These are phyloP conservation scores for Cranoglanis bouderius DNA, from an alignment of 2,113 vertebrate genomes.

Conservation along the genomic window DNA sequence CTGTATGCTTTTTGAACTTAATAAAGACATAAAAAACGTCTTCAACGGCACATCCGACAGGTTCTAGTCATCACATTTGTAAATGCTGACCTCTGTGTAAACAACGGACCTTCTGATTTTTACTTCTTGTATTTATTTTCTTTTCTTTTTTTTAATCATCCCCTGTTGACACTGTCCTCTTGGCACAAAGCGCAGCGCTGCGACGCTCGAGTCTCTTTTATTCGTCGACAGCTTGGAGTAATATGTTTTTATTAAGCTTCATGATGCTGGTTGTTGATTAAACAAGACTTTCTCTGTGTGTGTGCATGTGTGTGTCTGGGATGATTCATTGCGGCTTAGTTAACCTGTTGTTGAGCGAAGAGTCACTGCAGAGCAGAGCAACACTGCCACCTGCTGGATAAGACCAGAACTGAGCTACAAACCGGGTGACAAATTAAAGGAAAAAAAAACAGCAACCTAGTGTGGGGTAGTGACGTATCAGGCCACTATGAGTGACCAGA, in stretches of 20 bases:
- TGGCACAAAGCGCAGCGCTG: neutral
- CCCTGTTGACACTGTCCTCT: neutral
- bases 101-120: neutral
- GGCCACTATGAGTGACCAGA: neutral
- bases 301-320: slow-evolving; percentile 16
- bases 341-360: slow-evolving; percentile 32
- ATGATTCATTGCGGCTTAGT: slow-evolving; percentile 27
- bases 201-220: neutral
- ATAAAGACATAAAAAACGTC: neutral
- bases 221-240: slow-evolving; percentile 30
- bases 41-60: neutral
- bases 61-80: neutral
- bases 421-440: neutral
- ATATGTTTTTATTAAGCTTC: slow-evolving; percentile 41
- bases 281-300: slow-evolving; percentile 29
- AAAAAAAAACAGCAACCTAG: neutral
- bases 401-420: neutral
- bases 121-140: slow-evolving; percentile 5
- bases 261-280: slow-evolving; percentile 35
- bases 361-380: slow-evolving; percentile 35
- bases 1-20: neutral
- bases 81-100: slow-evolving; percentile 6
- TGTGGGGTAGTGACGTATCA: neutral
- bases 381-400: slow-evolving; percentile 52
- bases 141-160: neutral